Percentiles rank a stretch among this genome's conserved stretches.
phyloP scores from a whole-genome alignment of 2,797 vertebrate genomes.

The Odontamblyopus lacepedii region DNA sequence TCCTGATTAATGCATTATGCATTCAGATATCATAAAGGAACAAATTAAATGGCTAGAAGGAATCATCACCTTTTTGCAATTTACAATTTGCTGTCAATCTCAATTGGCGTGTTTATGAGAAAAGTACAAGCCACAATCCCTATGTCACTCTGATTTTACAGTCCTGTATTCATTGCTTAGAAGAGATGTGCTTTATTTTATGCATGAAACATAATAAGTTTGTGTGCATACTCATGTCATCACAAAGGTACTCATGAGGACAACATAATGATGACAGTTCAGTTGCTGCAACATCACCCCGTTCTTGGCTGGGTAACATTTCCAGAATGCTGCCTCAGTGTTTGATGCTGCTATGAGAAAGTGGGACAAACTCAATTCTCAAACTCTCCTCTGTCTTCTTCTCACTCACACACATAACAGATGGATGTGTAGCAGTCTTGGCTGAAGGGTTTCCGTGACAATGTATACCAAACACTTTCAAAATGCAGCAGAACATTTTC shows the following conservation, averaged over 20 bases:
- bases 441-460: constrained; percentile 55
- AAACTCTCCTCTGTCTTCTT: constrained; percentile 56
- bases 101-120: neutral
- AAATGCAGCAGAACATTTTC: constrained; percentile 60
- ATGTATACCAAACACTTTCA: constrained; percentile 46
- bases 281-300: constrained; percentile 6
- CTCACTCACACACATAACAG: constrained; percentile 56
- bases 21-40: neutral
- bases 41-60: neutral
- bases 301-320: constrained; percentile 45
- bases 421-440: constrained; percentile 68
- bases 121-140: neutral
- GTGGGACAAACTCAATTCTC: constrained; percentile 60
- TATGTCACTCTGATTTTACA: neutral
- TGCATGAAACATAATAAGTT: too few relatives aligned
- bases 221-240: neutral
- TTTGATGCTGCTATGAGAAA: constrained; percentile 58
- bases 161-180: neutral
- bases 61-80: neutral
- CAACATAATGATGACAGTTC: too few relatives aligned
- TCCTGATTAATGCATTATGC: too few relatives aligned
- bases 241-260: neutral
- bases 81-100: neutral
- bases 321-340: constrained; percentile 60
- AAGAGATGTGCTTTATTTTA: neutral